A percentile compares a stretch with the other conserved stretches of the same genome.
Evolutionary conservation across 2,888 invertebrate species (phyloP).

Genomic region (Drosophila multiciliata): DNA sequence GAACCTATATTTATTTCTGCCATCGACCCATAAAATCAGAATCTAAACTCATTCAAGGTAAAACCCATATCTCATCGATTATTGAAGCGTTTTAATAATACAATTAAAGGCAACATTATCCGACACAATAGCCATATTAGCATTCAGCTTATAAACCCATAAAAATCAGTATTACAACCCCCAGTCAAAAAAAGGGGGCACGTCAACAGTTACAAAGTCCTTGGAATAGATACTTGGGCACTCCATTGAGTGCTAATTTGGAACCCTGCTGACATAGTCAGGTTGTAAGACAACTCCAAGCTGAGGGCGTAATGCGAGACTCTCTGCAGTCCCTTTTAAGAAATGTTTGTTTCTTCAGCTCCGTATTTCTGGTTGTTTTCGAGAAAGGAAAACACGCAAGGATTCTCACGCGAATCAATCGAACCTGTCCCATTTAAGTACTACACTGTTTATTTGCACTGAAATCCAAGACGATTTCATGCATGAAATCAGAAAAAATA

Average conservation of each 20-base stretch:
- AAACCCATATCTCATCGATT: conserved; percentile 8
- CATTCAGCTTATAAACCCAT: conserved; percentile 5
- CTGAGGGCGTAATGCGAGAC: conserved; percentile 71
- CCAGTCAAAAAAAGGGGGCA: conserved; percentile 7
- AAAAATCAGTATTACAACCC: conserved; percentile 11
- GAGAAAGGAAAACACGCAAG: conserved; percentile 69
- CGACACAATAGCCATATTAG: conserved; percentile 27
- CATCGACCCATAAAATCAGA: not conserved
- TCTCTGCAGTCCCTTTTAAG: conserved; percentile 27
- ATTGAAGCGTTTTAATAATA: conserved; percentile 21
- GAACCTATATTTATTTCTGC: not conserved
- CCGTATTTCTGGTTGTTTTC: conserved; percentile 18
- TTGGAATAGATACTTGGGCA: conserved; percentile 26
- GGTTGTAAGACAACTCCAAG: conserved; percentile 65
- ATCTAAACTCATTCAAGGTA: not conserved
- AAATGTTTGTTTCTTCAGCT: conserved; percentile 33
- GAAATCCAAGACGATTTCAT: conserved; percentile 72
- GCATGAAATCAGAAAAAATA: conserved; percentile 54
- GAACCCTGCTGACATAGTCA: conserved; percentile 41
- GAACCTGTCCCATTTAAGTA: conserved; percentile 56
- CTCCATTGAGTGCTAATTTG: conserved; percentile 56
- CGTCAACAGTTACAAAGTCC: conserved; percentile 62
- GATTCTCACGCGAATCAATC: conserved; percentile 77
- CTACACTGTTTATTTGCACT: conserved; percentile 71
- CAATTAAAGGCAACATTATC: conserved; percentile 50